These are phyloP conservation scores for Neostethus bicornis DNA, from an alignment of 2,797 vertebrate genomes.

Conservation along the genomic window DNA sequence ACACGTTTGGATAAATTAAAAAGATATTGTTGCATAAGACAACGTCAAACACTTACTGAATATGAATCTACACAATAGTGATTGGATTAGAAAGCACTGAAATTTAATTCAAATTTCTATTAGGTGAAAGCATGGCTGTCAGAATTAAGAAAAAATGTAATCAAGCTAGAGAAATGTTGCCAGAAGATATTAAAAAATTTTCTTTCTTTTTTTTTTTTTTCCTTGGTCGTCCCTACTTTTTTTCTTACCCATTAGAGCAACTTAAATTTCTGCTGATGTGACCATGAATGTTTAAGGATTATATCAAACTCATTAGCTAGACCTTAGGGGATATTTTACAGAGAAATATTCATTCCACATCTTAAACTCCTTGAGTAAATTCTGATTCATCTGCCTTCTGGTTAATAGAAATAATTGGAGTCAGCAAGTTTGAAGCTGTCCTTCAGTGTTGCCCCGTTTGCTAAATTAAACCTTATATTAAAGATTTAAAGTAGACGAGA, in stretches of 20 bases:
- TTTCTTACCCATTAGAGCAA: slow-evolving; percentile 13
- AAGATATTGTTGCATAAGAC: slow-evolving; percentile 48
- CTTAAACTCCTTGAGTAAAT: slow-evolving; percentile 23
- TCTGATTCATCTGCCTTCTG: slow-evolving; percentile 19
- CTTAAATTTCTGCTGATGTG: slow-evolving; percentile 26
- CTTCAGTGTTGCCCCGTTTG: slow-evolving; percentile 10
- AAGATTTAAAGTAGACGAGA: slow-evolving; percentile 20
- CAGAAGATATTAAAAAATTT: slow-evolving; percentile 11
- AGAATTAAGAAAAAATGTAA: slow-evolving; percentile 8
- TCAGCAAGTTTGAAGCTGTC: slow-evolving; percentile 37
- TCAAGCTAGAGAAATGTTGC: slow-evolving; percentile 14
- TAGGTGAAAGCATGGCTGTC: background rate
- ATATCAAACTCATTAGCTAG: slow-evolving; percentile 44
- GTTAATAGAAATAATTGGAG: slow-evolving; percentile 8
- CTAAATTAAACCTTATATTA: slow-evolving; percentile 32
- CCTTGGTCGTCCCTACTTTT: background rate
- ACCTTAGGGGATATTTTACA: slow-evolving; percentile 38
- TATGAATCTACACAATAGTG: slow-evolving; percentile 12
- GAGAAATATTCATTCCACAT: slow-evolving; percentile 28
- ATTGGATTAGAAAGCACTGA: slow-evolving; percentile 16
- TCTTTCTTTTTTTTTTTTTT: slow-evolving; percentile 1
- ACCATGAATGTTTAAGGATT: slow-evolving; percentile 19
- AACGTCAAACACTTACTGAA: slow-evolving; percentile 11
- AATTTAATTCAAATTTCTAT: slow-evolving; percentile 42
- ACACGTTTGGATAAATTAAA: slow-evolving; percentile 32